These are phyloP conservation scores for Xiphophorus hellerii DNA, from an alignment of 2,113 vertebrate genomes.

Conservation along the genomic window DNA sequence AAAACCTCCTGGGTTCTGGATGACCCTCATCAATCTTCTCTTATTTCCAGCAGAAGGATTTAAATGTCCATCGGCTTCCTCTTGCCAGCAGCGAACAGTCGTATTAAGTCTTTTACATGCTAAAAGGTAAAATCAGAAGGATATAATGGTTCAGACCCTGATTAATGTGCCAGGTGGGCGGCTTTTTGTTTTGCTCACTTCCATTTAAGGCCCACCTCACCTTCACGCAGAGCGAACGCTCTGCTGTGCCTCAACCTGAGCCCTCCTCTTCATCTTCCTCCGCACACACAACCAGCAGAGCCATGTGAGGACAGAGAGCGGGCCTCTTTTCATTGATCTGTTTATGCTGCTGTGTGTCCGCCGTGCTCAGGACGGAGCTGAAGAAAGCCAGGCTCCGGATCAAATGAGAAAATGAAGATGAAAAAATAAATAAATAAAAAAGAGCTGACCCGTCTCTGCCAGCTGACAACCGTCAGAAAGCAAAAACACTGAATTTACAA, in stretches of 20 bases:
- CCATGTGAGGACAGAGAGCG: conserved; percentile 9
- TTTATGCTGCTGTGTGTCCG: conserved; percentile 33
- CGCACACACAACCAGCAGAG: not conserved
- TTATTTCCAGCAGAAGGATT: conserved; percentile 7
- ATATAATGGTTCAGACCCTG: too few relatives aligned
- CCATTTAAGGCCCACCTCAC: not conserved
- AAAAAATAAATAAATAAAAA: not conserved
- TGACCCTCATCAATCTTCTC: conserved; percentile 3
- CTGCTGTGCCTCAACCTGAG: not conserved
- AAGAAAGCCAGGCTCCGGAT: conserved; percentile 1
- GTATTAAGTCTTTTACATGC: too few relatives aligned
- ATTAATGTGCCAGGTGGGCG: conserved; percentile 35
- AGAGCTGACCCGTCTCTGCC: not conserved
- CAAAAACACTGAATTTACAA: not conserved
- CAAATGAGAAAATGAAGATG: not conserved
- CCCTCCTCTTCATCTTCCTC: conserved; percentile 24
- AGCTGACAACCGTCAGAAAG: conserved; percentile 25
- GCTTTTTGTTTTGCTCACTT: conserved; percentile 20
- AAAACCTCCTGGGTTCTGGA: not conserved
- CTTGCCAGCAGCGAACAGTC: conserved; percentile 10
- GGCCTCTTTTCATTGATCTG: conserved; percentile 49
- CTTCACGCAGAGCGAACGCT: not conserved
- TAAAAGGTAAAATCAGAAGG: too few relatives aligned
- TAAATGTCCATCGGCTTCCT: not conserved
- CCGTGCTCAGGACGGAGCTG: conserved; percentile 19